phyloP scores from a whole-genome alignment of 2,113 vertebrate genomes.

The Manacus vitellinus region DNA sequence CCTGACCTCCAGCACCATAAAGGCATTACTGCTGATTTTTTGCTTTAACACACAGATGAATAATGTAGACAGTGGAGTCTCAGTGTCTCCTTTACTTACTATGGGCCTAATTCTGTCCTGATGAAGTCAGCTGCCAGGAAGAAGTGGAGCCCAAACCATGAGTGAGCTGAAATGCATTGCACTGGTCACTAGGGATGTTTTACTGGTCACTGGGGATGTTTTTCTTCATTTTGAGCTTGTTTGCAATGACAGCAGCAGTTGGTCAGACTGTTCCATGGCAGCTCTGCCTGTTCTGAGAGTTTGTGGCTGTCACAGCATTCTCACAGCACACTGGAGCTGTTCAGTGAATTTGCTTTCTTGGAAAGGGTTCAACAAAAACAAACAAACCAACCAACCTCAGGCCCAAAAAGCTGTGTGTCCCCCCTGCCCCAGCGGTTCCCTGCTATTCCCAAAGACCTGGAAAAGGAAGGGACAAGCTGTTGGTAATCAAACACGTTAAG shows the following conservation, averaged over 20 bases:
- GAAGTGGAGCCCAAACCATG: neutral
- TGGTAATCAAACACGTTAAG: neutral
- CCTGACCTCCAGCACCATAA: neutral
- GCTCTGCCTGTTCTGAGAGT: neutral
- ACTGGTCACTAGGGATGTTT: accelerated
- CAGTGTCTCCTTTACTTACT: neutral
- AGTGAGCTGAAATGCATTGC: neutral
- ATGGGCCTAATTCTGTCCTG: neutral
- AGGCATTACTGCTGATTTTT: neutral
- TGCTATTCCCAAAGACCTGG: neutral
- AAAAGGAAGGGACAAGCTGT: neutral
- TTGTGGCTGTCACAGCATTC: accelerated
- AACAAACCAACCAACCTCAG: neutral
- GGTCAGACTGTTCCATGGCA: neutral
- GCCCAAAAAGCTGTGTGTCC: neutral
- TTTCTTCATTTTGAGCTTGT: neutral
- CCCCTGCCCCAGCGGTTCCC: accelerated
- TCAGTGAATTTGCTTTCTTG: neutral
- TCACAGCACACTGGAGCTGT: neutral
- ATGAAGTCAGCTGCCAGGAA: neutral
- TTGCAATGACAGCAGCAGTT: neutral
- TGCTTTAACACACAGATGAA: neutral
- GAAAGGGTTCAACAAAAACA: neutral
- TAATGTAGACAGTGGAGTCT: neutral
- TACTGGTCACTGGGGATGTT: too few relatives aligned